These are phyloP conservation scores for Drosophila tsacasi DNA, from an alignment of 1,140 invertebrate species.

Conservation along the genomic window DNA sequence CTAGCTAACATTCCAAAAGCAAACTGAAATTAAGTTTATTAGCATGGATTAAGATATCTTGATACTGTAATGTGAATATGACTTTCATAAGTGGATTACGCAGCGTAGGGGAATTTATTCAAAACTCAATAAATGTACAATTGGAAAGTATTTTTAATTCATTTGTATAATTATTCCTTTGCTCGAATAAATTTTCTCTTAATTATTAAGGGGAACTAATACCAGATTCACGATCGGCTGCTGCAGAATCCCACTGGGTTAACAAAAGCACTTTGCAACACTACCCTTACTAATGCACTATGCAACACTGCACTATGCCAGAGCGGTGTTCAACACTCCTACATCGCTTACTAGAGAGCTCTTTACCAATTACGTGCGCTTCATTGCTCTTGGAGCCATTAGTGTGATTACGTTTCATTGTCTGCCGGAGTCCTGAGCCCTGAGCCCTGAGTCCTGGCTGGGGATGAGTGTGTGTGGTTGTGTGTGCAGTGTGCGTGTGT, in stretches of 20 bases:
- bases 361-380: conserved; percentile 84
- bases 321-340: conserved; percentile 37
- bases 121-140: no score
- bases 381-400: conserved; percentile 82
- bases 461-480: neutral
- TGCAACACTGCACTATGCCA: conserved; percentile 60
- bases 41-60: no score
- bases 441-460: conserved; percentile 19
- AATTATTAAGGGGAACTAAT: neutral
- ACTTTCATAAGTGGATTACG: no score
- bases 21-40: no score
- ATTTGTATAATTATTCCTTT: neutral
- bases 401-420: conserved; percentile 84
- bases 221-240: neutral
- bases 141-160: no score
- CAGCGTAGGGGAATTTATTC: no score
- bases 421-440: conserved; percentile 63
- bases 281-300: conserved; percentile 32
- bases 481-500: conserved; percentile 64
- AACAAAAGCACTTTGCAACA: neutral
- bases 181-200: neutral
- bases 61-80: no score
- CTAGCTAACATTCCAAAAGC: no score
- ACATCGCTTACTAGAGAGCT: conserved; percentile 62
- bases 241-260: neutral